Conservation (phyloP, 2,888 invertebrate genomes). For the Dichetophora obliterata region DNA sequence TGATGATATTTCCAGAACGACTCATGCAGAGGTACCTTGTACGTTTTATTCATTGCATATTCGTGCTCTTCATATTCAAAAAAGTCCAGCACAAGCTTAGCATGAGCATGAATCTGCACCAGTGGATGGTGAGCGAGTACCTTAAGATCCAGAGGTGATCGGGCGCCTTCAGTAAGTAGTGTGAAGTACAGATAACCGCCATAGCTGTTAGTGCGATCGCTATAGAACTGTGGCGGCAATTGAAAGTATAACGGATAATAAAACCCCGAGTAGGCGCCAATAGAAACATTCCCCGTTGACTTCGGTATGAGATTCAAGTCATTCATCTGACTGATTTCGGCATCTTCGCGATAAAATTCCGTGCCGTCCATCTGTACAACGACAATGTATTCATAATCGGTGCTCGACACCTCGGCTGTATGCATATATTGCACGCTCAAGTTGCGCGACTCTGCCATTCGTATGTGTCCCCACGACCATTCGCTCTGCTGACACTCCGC, state of each 20-base stretch:
- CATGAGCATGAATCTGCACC: constrained; percentile 84
- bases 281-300: constrained; percentile 69
- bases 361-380: constrained; percentile 67
- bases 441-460: constrained; percentile 73
- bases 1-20: constrained; percentile 77
- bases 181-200: constrained; percentile 88
- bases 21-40: constrained; percentile 79
- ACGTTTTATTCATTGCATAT: constrained; percentile 71
- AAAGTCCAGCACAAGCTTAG: constrained; percentile 82
- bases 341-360: constrained; percentile 67
- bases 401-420: constrained; percentile 58
- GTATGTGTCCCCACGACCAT: constrained; percentile 85
- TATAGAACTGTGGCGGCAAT: constrained; percentile 84
- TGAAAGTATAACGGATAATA: constrained; percentile 69
- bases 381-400: constrained; percentile 68
- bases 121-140: constrained; percentile 79
- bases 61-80: constrained; percentile 71
- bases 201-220: constrained; percentile 91
- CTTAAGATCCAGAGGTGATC: constrained; percentile 72
- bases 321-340: constrained; percentile 72
- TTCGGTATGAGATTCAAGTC: constrained; percentile 76
- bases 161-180: constrained; percentile 77
- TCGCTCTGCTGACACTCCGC: constrained; percentile 84
- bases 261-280: constrained; percentile 66
- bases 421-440: constrained; percentile 68